Conservation (phyloP, 1,140 invertebrate genomes). For the Magallana ariakensis region DNA sequence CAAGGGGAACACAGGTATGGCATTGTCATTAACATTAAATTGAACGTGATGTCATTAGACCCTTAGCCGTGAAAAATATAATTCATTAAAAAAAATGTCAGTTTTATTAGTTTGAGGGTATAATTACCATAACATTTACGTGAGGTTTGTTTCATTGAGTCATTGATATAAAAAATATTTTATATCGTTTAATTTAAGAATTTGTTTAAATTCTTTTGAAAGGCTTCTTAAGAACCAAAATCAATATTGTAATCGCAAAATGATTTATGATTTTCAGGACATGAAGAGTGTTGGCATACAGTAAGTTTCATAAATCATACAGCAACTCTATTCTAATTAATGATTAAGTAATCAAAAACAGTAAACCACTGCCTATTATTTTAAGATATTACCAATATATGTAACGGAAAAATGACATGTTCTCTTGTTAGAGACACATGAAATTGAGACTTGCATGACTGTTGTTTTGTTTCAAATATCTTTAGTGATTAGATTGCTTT, state of each 20-base stretch:
- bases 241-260: not conserved
- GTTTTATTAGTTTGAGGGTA: not conserved
- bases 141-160: no score
- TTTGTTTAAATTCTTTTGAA: not conserved
- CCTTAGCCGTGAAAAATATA: no score
- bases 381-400: not conserved
- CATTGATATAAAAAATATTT: not conserved
- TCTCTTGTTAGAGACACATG: not conserved
- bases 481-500: no score
- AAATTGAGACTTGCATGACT: no score
- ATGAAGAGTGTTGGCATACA: slow-evolving; percentile 92
- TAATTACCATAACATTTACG: not conserved
- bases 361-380: not conserved
- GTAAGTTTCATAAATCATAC: slow-evolving; percentile 74
- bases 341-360: not conserved
- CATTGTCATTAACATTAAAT: no score
- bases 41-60: no score
- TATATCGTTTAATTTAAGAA: not conserved
- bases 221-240: not conserved
- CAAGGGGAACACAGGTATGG: slow-evolving; percentile 84
- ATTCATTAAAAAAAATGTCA: no score
- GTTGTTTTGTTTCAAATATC: no score
- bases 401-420: not conserved
- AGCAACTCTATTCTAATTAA: not conserved
- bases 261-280: slow-evolving; percentile 80